Evolutionary conservation across 2,888 invertebrate species (phyloP).

Genomic region (Eueremaeus valkanovi): DNA sequence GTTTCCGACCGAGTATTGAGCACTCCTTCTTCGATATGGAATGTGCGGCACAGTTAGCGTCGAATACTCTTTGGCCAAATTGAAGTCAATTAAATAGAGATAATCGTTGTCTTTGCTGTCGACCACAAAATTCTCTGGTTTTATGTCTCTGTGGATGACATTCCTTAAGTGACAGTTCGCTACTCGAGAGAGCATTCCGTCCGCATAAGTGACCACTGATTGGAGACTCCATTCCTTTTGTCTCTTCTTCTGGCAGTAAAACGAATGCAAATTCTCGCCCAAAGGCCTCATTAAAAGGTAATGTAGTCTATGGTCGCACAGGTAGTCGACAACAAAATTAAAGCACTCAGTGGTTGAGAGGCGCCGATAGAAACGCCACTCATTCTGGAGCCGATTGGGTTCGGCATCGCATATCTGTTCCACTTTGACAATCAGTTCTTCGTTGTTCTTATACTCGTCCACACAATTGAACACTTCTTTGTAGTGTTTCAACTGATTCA

Average conservation of each 20-base stretch:
- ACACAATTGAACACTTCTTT: constrained; percentile 3
- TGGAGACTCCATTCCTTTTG: neutral
- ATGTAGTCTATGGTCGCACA: neutral
- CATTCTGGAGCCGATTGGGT: neutral
- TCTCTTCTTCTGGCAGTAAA: neutral
- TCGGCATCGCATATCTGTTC: neutral
- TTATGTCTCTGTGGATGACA: constrained; percentile 96
- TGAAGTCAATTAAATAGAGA: constrained; percentile 28
- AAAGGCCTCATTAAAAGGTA: constrained; percentile 8
- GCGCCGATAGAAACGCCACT: neutral
- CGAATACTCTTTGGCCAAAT: constrained; percentile 7
- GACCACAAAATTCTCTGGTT: constrained; percentile 94
- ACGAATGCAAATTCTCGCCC: neutral
- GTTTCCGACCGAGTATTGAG: neutral
- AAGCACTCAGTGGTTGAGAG: neutral
- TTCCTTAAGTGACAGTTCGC: constrained; percentile 69
- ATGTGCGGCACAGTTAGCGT: neutral
- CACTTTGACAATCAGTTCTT: constrained; percentile 2
- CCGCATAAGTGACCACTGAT: neutral
- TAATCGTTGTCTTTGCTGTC: neutral
- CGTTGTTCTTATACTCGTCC: neutral
- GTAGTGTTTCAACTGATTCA: constrained; percentile 3
- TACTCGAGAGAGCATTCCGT: neutral
- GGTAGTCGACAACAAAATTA: neutral
- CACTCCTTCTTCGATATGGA: neutral